Evolutionary conservation across 1,140 invertebrate species (phyloP).

Genomic region (Drosophila mauritiana): DNA sequence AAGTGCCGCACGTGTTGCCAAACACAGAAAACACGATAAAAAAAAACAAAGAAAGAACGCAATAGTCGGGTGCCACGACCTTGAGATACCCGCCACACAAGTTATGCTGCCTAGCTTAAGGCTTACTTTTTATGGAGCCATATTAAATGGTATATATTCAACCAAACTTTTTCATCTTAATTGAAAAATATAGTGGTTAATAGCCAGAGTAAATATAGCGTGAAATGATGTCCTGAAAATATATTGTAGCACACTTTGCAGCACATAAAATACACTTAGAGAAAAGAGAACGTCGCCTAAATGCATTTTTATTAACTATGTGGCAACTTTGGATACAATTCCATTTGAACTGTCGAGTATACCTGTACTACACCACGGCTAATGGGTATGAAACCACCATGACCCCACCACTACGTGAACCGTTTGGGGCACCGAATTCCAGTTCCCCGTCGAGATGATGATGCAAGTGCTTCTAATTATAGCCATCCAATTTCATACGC

Average conservation of each 20-base stretch:
- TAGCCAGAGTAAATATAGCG: too few species aligned
- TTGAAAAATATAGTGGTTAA: too few species aligned
- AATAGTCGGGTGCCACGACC: background rate
- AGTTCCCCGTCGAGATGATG: slow-evolving; percentile 26
- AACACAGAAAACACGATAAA: slow-evolving; percentile 13
- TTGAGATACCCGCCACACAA: background rate
- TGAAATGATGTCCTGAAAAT: too few species aligned
- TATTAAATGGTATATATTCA: background rate
- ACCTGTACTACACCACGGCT: background rate
- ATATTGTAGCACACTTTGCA: too few species aligned
- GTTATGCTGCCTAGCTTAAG: background rate
- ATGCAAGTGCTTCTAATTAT: slow-evolving; percentile 43
- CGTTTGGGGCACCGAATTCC: slow-evolving; percentile 12
- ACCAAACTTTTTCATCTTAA: background rate
- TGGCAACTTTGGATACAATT: too few species aligned
- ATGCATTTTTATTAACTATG: too few species aligned
- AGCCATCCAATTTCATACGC: slow-evolving; percentile 11
- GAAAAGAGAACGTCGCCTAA: too few species aligned
- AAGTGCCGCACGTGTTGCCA: slow-evolving; percentile 31
- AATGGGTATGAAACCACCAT: slow-evolving; percentile 4
- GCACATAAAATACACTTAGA: too few species aligned
- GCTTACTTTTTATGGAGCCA: background rate
- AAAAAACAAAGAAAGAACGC: background rate
- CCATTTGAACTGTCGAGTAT: too few species aligned
- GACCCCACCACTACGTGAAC: slow-evolving; percentile 31